Evolutionary conservation across 2,113 vertebrate genomes (phyloP).

Genomic region (Alethe castanea): DNA sequence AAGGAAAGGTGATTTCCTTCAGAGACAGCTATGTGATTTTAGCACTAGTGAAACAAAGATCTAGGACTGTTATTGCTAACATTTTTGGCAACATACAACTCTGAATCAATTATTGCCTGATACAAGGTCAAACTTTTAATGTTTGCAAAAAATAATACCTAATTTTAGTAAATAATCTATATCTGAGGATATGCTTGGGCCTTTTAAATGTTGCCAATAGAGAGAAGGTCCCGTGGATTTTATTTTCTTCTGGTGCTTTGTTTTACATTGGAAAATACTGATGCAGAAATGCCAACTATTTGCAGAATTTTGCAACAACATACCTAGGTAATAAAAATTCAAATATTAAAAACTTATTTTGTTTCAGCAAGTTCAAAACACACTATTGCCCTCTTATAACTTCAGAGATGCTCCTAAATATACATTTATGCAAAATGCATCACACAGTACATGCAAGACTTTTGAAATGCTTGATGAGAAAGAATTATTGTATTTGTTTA

Average conservation of each 20-base stretch:
- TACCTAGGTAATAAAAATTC: not conserved
- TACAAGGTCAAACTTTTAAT: not conserved
- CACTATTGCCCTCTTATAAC: not conserved
- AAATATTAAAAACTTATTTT: not conserved
- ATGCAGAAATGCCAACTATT: not conserved
- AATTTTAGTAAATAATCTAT: not conserved
- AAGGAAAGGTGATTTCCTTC: not conserved
- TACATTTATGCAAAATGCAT: not conserved
- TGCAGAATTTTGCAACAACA: not conserved
- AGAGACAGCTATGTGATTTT: not conserved
- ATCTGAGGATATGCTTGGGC: not conserved
- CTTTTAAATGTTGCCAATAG: not conserved
- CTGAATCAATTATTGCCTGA: not conserved
- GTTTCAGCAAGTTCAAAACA: not conserved
- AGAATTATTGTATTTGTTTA: not conserved
- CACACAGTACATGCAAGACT: not conserved
- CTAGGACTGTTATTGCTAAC: not conserved
- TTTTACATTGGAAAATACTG: not conserved
- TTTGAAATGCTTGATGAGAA: not conserved
- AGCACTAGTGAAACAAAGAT: not conserved
- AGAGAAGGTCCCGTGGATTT: not conserved
- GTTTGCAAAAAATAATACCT: not conserved
- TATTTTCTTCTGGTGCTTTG: not conserved
- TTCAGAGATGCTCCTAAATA: not conserved
- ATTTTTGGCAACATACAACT: not conserved